These are phyloP conservation scores for Parnassius mnemosyne DNA, from an alignment of 2,888 invertebrate species.

Conservation along the genomic window DNA sequence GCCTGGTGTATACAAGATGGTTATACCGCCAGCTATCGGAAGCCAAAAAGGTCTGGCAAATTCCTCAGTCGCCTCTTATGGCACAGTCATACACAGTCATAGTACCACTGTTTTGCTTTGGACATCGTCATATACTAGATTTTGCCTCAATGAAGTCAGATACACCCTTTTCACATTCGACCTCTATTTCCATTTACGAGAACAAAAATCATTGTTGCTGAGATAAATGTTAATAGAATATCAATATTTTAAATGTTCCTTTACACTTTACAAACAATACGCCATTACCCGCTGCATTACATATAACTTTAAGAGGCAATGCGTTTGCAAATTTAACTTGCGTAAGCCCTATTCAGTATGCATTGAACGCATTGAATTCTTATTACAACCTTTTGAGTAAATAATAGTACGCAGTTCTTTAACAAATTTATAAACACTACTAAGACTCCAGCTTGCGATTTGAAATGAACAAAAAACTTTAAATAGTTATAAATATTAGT, in stretches of 20 bases:
- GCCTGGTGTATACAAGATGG: no score
- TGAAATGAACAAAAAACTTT: background rate
- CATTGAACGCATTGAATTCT: conserved; percentile 27
- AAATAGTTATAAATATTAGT: no score
- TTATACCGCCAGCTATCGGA: no score
- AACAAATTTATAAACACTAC: conserved; percentile 16
- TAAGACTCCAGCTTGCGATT: conserved; percentile 1
- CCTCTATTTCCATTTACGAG: background rate
- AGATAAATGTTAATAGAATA: conserved; percentile 20
- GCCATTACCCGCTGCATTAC: conserved; percentile 21
- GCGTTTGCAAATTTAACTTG: conserved; percentile 25
- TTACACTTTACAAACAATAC: conserved; percentile 27
- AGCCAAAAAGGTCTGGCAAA: no score
- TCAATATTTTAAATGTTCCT: conserved; percentile 21
- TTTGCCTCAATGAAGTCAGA: no score
- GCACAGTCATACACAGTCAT: no score
- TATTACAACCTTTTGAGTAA: conserved; percentile 13
- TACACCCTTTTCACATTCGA: background rate
- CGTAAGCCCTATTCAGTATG: conserved; percentile 24
- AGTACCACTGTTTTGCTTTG: no score
- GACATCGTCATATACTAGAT: no score
- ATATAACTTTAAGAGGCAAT: conserved; percentile 13
- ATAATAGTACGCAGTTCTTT: conserved; percentile 3
- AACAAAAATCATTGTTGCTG: conserved; percentile 8
- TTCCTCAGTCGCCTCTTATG: no score